A percentile compares a stretch with the other conserved stretches of the same genome.
These are phyloP conservation scores for Xenops minutus DNA, from an alignment of 2,797 vertebrate species.

Conservation along the genomic window DNA sequence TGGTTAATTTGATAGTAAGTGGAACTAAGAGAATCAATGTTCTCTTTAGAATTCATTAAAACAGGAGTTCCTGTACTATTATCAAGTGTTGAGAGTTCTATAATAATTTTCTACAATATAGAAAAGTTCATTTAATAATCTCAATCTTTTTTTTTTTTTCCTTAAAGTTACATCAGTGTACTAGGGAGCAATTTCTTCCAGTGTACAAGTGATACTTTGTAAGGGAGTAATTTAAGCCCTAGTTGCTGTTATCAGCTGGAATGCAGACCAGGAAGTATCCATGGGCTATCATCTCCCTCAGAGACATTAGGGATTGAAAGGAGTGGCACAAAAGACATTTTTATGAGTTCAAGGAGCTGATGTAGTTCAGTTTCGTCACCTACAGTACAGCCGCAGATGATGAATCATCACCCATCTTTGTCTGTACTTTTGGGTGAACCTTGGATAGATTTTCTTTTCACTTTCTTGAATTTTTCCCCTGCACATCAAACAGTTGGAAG, in stretches of 20 bases:
- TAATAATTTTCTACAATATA: neutral
- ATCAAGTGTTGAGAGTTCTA: neutral
- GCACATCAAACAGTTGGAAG: neutral
- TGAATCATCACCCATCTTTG: neutral
- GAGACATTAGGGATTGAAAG: neutral
- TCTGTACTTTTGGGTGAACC: neutral
- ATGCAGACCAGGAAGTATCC: fast-evolving
- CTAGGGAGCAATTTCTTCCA: neutral
- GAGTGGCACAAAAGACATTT: neutral
- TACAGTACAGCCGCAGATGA: neutral
- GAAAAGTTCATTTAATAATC: neutral
- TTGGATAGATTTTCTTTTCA: neutral
- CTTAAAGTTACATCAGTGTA: neutral
- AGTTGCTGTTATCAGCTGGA: neutral
- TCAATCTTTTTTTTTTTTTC: neutral
- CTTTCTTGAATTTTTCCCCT: neutral
- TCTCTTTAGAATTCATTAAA: neutral
- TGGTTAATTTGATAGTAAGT: neutral
- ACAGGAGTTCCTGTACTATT: neutral
- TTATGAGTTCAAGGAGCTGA: neutral
- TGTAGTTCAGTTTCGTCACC: neutral
- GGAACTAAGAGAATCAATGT: neutral
- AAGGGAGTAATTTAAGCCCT: neutral
- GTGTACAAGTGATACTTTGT: fast-evolving
- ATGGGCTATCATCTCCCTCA: neutral